Percentiles rank a stretch among this genome's conserved stretches.
Conservation (phyloP, 2,888 invertebrate genomes). For the Mellilla xanthometata region DNA sequence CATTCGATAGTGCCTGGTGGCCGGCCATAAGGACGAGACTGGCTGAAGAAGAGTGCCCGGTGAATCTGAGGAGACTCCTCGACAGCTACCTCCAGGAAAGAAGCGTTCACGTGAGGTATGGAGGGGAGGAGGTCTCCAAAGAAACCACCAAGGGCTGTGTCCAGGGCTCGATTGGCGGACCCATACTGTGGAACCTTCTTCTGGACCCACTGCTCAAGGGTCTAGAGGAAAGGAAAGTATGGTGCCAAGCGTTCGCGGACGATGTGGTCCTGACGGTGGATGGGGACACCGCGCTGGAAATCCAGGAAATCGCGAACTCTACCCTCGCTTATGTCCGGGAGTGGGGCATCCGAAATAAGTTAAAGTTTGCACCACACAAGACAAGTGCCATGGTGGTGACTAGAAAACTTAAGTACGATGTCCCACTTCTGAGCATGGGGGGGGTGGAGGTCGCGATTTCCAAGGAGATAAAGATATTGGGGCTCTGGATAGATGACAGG, state of each 20-base stretch:
- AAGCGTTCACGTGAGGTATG: not conserved
- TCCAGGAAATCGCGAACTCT: not conserved
- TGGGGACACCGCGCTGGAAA: not conserved
- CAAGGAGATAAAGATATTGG: not conserved
- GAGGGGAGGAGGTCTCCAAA: not conserved
- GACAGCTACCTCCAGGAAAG: not conserved
- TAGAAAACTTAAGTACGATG: not conserved
- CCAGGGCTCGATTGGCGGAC: constrained; percentile 15
- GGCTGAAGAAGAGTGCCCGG: constrained; percentile 6
- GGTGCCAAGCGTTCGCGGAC: constrained; percentile 12
- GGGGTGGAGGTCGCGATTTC: not conserved
- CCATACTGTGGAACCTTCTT: constrained; percentile 14
- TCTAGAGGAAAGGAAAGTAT: not conserved
- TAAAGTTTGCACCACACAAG: not conserved
- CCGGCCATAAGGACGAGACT: constrained; percentile 3
- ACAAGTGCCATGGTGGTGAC: not conserved
- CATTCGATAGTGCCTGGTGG: constrained; percentile 19
- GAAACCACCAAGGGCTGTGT: constrained; percentile 7
- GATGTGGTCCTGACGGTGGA: constrained; percentile 3
- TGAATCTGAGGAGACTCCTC: constrained; percentile 3
- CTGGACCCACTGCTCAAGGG: constrained; percentile 10
- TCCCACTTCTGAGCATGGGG: too few relatives aligned
- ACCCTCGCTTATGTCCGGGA: too few relatives aligned
- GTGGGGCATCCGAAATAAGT: too few relatives aligned
- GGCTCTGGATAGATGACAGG: constrained; percentile 1